Evolutionary conservation across 2,113 vertebrate genomes (phyloP).

Genomic region (Peromyscus californicus): DNA sequence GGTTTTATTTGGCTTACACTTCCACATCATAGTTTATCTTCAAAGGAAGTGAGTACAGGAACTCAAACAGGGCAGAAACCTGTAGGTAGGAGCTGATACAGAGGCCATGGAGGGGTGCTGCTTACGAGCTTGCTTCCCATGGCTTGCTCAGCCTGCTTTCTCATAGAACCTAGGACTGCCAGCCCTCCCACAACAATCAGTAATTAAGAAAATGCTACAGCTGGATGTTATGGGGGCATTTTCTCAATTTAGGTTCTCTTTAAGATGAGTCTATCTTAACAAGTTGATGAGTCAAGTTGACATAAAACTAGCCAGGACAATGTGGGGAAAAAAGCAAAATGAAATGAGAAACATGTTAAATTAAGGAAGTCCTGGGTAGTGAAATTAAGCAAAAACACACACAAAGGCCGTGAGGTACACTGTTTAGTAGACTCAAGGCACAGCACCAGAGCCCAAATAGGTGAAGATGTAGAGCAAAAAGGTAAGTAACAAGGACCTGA

Average conservation of each 20-base stretch:
- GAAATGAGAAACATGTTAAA: background rate
- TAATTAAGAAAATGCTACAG: background rate
- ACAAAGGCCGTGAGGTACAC: background rate
- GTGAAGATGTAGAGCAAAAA: background rate
- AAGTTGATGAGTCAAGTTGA: background rate
- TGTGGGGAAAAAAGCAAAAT: background rate
- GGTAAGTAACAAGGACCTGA: background rate
- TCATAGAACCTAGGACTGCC: background rate
- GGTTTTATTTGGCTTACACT: background rate
- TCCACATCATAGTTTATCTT: background rate
- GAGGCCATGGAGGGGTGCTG: background rate
- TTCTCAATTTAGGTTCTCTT: background rate
- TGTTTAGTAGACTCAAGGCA: background rate
- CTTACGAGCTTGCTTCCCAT: background rate
- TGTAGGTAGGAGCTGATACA: background rate
- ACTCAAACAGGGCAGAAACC: background rate
- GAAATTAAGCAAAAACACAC: background rate
- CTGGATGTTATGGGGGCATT: background rate
- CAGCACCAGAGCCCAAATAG: background rate
- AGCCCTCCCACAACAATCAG: background rate
- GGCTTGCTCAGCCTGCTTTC: background rate
- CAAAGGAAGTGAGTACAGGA: background rate
- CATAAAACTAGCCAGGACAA: background rate
- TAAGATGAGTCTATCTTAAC: background rate
- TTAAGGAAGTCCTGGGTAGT: accelerated